Evolutionary conservation across 1,140 invertebrate species (phyloP).

Genomic region (Euura lappo): DNA sequence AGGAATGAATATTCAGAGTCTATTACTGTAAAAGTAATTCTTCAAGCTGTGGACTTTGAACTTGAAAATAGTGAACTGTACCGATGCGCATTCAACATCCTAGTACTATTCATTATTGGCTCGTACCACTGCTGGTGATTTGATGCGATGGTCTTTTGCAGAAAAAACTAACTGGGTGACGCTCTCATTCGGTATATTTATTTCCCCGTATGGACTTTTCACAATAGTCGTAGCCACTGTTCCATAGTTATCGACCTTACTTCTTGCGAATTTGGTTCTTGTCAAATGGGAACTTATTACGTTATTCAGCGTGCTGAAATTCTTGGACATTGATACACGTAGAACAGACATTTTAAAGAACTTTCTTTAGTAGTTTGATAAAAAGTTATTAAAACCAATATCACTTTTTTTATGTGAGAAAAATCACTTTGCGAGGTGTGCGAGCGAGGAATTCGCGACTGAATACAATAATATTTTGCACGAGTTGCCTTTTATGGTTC

Average conservation of each 20-base stretch:
- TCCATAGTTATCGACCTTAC: background rate
- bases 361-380: too few relatives aligned
- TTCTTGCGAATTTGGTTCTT: background rate
- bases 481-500: too few relatives aligned
- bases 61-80: too few relatives aligned
- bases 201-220: slow-evolving; percentile 54
- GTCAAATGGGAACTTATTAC: background rate
- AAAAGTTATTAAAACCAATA: too few relatives aligned
- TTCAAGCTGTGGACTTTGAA: too few relatives aligned
- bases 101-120: background rate
- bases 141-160: slow-evolving; percentile 22
- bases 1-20: too few relatives aligned
- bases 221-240: slow-evolving; percentile 14
- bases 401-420: too few relatives aligned
- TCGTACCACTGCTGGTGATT: slow-evolving; percentile 35
- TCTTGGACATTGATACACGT: background rate
- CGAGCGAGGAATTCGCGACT: too few relatives aligned
- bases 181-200: slow-evolving; percentile 62
- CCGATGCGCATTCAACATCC: too few relatives aligned
- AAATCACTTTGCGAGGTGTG: too few relatives aligned
- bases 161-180: slow-evolving; percentile 34
- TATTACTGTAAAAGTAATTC: too few relatives aligned
- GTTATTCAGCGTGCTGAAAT: background rate
- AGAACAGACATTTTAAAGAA: background rate
- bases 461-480: too few relatives aligned